phyloP scores from a whole-genome alignment of 2,797 vertebrate genomes.

The Rachycentron canadum region DNA sequence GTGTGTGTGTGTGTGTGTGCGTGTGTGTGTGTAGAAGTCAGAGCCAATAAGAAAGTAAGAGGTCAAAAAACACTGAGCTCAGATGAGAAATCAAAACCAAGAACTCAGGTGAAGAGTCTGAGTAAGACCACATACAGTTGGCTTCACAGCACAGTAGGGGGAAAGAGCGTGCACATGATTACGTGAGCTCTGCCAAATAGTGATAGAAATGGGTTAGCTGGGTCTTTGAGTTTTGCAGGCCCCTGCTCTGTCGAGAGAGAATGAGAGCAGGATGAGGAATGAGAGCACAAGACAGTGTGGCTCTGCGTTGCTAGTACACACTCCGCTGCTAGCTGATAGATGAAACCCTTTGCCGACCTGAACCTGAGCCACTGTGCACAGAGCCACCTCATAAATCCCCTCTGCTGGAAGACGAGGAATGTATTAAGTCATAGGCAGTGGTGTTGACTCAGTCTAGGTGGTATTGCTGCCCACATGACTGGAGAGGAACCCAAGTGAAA shows the following conservation, averaged over 20 bases:
- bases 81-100: conserved; percentile 36
- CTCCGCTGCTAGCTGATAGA: conserved; percentile 47
- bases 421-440: conserved; percentile 68
- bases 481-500: conserved; percentile 56
- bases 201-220: conserved; percentile 68
- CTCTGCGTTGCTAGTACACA: conserved; percentile 49
- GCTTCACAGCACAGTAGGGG: conserved; percentile 17
- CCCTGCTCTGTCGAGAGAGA: conserved; percentile 49
- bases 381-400: conserved; percentile 72
- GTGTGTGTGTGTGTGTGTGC: background rate
- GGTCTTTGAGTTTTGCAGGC: conserved; percentile 47
- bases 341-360: conserved; percentile 66
- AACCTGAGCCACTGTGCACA: conserved; percentile 62
- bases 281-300: conserved; percentile 43
- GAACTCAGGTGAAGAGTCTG: conserved; percentile 16
- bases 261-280: conserved; percentile 73
- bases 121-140: conserved; percentile 11
- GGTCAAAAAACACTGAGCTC: conserved; percentile 25
- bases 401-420: conserved; percentile 66
- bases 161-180: conserved; percentile 36
- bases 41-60: conserved; percentile 25
- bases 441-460: conserved; percentile 75
- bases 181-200: conserved; percentile 26
- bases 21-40: background rate
- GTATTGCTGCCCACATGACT: conserved; percentile 65